Evolutionary conservation across 2,113 vertebrate genomes (phyloP).

Genomic region (Pandion haliaetus): DNA sequence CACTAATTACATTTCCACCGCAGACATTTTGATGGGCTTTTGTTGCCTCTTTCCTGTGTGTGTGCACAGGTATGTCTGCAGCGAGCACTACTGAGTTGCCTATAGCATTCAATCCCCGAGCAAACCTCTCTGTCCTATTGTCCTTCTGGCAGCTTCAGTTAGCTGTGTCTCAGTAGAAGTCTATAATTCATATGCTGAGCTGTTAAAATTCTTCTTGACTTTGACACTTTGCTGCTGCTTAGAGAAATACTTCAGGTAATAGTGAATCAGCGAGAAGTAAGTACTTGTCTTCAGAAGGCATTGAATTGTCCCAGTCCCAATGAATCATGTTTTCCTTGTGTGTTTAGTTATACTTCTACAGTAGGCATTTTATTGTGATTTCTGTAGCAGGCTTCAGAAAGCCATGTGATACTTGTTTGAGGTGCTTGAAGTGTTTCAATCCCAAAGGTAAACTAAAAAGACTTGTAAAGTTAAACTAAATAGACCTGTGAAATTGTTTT

Average conservation of each 20-base stretch:
- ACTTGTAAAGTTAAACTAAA: background rate
- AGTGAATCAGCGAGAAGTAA: background rate
- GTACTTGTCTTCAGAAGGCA: background rate
- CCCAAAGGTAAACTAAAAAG: background rate
- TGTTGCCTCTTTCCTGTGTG: background rate
- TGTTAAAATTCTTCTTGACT: constrained; percentile 13
- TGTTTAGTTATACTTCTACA: background rate
- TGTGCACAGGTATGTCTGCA: background rate
- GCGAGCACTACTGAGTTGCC: background rate
- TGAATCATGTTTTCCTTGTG: background rate
- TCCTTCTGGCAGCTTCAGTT: background rate
- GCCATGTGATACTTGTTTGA: background rate
- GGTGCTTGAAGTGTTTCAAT: background rate
- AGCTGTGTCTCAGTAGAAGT: background rate
- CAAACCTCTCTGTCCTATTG: background rate
- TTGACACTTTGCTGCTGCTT: background rate
- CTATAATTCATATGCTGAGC: background rate
- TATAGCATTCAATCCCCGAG: background rate
- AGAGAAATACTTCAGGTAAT: background rate
- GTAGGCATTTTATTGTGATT: background rate
- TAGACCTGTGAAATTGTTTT: background rate
- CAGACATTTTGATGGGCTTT: background rate
- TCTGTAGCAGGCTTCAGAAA: background rate
- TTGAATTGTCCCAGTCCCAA: background rate
- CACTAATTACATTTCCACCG: background rate